A percentile compares a stretch with the other conserved stretches of the same genome.
Conservation (phyloP, 2,797 vertebrate species). For the Phoebastria nigripes region DNA sequence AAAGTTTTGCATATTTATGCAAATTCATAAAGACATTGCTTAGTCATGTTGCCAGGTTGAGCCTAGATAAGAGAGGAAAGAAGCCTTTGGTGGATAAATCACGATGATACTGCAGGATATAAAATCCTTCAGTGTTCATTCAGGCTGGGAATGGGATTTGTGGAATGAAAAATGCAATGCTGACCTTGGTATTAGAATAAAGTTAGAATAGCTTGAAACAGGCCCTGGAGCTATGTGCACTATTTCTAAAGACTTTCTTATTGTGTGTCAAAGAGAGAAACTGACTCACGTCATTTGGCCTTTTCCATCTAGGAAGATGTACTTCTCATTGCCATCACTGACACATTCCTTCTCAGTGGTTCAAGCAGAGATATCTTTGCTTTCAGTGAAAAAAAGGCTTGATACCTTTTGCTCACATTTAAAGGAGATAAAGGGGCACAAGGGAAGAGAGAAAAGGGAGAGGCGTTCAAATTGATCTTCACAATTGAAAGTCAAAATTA, state of each 20-base stretch:
- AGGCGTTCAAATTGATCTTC: not conserved
- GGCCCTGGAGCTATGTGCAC: not conserved
- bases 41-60: not conserved
- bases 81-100: not conserved
- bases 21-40: not conserved
- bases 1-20: not conserved
- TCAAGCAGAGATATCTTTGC: not conserved
- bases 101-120: not conserved
- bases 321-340: not conserved
- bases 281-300: not conserved
- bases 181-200: not conserved
- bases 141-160: not conserved
- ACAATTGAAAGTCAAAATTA: not conserved
- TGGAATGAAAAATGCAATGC: not conserved
- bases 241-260: not conserved
- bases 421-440: not conserved
- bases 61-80: not conserved
- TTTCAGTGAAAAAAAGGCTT: not conserved
- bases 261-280: not conserved
- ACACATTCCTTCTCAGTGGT: not conserved
- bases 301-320: not conserved
- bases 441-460: not conserved
- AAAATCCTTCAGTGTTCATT: not conserved
- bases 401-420: not conserved
- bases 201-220: conserved; percentile 4